A percentile compares a stretch with the other conserved stretches of the same genome.
These are phyloP conservation scores for Seriola dumerili DNA, from an alignment of 2,113 vertebrate species.

Conservation along the genomic window DNA sequence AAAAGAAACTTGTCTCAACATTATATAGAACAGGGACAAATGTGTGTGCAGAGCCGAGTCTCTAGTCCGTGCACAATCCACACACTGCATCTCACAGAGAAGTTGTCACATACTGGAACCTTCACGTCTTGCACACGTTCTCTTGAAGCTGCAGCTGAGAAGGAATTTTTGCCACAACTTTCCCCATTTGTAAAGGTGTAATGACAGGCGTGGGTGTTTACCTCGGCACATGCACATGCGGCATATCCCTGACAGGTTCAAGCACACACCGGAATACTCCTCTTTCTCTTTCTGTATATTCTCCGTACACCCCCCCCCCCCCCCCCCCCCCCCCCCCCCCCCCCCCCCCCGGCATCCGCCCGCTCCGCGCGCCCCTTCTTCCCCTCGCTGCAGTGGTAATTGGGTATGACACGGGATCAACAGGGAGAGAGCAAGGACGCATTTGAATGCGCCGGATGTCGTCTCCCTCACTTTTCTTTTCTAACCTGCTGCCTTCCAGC, in stretches of 20 bases:
- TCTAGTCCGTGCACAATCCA: not conserved
- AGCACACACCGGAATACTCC: slow-evolving; percentile 42
- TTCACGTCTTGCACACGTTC: slow-evolving; percentile 3
- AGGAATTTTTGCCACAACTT: slow-evolving; percentile 51
- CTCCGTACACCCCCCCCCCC: slow-evolving; percentile 12
- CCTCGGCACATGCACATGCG: slow-evolving; percentile 36
- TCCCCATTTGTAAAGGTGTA: slow-evolving; percentile 35
- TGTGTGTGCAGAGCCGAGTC: not conserved
- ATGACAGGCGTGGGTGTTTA: slow-evolving; percentile 72
- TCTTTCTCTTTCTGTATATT: slow-evolving; percentile 57
- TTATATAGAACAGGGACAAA: not conserved
- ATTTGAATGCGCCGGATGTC: slow-evolving; percentile 77
- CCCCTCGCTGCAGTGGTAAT: slow-evolving; percentile 74
- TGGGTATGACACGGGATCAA: slow-evolving; percentile 84
- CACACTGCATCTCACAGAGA: slow-evolving; percentile 10
- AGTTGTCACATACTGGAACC: slow-evolving; percentile 19
- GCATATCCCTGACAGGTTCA: slow-evolving; percentile 50
- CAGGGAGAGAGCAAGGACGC: slow-evolving; percentile 65
- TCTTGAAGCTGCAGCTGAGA: slow-evolving; percentile 54
- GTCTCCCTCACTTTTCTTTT: slow-evolving; percentile 66
- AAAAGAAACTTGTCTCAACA: not conserved
- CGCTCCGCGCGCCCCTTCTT: not conserved
- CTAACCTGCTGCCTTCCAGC: slow-evolving; percentile 77
- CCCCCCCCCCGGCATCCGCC: not conserved
- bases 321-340: not conserved